Base-by-base conservation (phyloP, 2,113 vertebrate species). In the Cottus gobio region DNA sequence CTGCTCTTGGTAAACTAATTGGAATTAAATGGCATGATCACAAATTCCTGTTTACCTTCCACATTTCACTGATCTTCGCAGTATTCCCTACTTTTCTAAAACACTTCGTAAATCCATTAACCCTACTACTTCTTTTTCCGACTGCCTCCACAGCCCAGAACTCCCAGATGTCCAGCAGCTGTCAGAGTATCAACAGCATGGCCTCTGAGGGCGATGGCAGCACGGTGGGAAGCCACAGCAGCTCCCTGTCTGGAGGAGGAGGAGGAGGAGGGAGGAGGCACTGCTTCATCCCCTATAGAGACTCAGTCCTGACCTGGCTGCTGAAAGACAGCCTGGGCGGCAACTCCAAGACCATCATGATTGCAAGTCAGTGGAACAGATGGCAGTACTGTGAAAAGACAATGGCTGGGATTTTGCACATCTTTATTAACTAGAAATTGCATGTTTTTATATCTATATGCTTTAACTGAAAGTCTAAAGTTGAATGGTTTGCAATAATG, bases 341-440 rank as follows among this genome's bases (percentile, higher is more conserved):
- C 74, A 99, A 99, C 93, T 98, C 97, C 46, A 98, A 96, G 90
- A 99, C 98, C 83, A 97, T 99, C 79, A 99, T 99, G 98, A 95
- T 99, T 66, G 98, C 98, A 86, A 99, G 98, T 99, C 89, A 95
- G 98, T 93, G 71, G 16, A 28, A 3, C 8, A 73, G 18, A 24
- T 61, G 2, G 26, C 15, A 4, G 5, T 18, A 16, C 63, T 16
- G 30, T 68, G 39, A 72, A 61, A 72, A 7, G 20, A 34, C 7
- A 8, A 34, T 16, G 5, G 22, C 15, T n/a, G 3, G 36, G 16
- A 1, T n/a, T 30, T 20, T n/a, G 5, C 13, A 30, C 5, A 4
- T 16, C 22, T 44, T 36, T 13, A 44, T 12, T 24, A 13, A 48
- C 31, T 18, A n/a, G 20, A 42, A 2, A 46, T 15, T 34, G 46